Evolutionary conservation across 2,888 invertebrate species (phyloP).

Genomic region (Torymus tubicola): DNA sequence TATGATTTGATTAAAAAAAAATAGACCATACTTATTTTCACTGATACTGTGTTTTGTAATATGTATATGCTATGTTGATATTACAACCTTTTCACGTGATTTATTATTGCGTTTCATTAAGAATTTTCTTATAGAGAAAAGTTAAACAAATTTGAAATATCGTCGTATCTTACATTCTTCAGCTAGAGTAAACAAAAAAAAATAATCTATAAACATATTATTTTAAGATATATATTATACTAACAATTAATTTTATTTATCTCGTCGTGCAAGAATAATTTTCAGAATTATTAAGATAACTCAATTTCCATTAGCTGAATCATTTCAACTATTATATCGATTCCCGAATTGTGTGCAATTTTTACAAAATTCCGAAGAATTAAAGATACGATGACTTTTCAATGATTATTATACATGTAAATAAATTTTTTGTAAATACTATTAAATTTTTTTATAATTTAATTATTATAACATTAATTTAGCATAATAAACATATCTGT

Average conservation of each 20-base stretch:
- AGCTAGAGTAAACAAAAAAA: neutral
- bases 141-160: slow-evolving; percentile 12
- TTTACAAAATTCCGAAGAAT: too few species aligned
- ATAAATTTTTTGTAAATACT: slow-evolving; percentile 39
- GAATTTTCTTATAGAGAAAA: neutral
- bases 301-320: too few species aligned
- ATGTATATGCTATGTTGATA: too few species aligned
- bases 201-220: neutral
- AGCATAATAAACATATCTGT: slow-evolving; percentile 43
- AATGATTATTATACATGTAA: slow-evolving; percentile 9
- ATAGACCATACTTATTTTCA: slow-evolving; percentile 19
- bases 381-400: slow-evolving; percentile 27
- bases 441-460: slow-evolving; percentile 40
- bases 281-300: too few species aligned
- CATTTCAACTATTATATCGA: too few species aligned
- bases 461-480: slow-evolving; percentile 36
- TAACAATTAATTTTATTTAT: neutral
- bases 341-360: too few species aligned
- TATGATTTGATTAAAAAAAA: neutral
- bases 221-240: neutral
- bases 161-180: slow-evolving; percentile 27
- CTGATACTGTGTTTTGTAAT: neutral
- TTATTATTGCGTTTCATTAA: slow-evolving; percentile 1
- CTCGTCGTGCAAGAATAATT: too few species aligned
- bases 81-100: slow-evolving; percentile 4